Evolutionary conservation across 1,140 invertebrate species (phyloP).

Genomic region (Scaptomyza montana): DNA sequence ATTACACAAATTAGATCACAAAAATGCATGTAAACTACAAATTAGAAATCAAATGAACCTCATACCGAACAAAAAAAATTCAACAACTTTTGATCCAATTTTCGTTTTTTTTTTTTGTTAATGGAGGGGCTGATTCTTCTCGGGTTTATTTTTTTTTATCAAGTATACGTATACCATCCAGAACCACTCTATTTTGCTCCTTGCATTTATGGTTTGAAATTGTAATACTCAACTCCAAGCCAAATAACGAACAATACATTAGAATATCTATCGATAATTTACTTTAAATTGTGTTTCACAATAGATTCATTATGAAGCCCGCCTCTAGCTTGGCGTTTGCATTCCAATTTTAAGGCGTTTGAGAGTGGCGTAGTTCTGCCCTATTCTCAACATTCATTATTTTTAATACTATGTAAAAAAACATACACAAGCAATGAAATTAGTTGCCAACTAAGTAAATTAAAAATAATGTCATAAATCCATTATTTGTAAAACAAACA

Average conservation of each 20-base stretch:
- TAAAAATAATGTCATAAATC: conserved; percentile 34
- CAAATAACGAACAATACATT: no score
- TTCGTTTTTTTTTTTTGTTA: conserved; percentile 1
- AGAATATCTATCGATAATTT: no score
- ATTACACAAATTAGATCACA: conserved; percentile 82
- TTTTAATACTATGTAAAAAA: no score
- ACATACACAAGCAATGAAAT: no score
- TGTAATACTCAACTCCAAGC: no score
- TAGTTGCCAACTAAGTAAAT: conserved; percentile 26
- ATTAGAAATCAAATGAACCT: conserved; percentile 48
- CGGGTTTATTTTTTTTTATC: conserved; percentile 44
- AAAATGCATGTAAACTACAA: conserved; percentile 81
- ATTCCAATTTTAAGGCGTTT: not conserved
- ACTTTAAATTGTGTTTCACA: no score
- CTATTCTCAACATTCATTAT: not conserved
- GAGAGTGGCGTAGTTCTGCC: no score
- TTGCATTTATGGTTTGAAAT: no score
- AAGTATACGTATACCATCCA: conserved; percentile 35
- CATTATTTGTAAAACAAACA: conserved; percentile 48
- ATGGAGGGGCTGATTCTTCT: conserved; percentile 43
- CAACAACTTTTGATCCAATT: conserved; percentile 43
- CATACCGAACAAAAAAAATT: conserved; percentile 54
- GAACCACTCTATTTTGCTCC: not conserved
- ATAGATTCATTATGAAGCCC: not conserved
- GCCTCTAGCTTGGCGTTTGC: not conserved